Evolutionary conservation across 2,797 vertebrate species (phyloP).

Genomic region (Cirrhinus mrigala): DNA sequence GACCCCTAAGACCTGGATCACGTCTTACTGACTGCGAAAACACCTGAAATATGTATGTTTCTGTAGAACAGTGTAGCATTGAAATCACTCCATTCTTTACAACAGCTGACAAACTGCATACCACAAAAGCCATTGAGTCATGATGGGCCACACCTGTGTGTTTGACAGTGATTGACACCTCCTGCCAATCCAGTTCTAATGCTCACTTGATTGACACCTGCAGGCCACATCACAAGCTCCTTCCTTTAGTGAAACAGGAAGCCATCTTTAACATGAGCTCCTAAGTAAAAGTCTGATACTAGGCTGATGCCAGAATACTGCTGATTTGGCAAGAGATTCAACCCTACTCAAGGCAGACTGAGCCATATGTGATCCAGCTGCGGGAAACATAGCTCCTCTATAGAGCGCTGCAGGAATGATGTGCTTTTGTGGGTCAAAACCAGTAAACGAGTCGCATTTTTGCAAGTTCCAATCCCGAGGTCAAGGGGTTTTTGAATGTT

Average conservation of each 20-base stretch:
- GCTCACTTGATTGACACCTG: not conserved
- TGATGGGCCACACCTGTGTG: slow-evolving; percentile 19
- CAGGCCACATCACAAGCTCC: not conserved
- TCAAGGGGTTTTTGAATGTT: not conserved
- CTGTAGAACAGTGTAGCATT: not conserved
- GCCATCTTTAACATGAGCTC: not conserved
- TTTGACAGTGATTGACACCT: not conserved
- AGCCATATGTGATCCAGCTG: slow-evolving; percentile 24
- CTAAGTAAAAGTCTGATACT: slow-evolving; percentile 26
- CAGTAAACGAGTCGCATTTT: not conserved
- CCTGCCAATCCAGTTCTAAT: slow-evolving; percentile 16
- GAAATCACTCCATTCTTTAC: not conserved
- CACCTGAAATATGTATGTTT: not conserved
- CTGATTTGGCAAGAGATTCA: slow-evolving; percentile 6
- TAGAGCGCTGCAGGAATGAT: not conserved
- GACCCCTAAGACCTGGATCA: not conserved
- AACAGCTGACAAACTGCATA: slow-evolving; percentile 8
- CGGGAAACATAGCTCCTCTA: not conserved
- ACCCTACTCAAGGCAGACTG: not conserved
- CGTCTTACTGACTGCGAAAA: not conserved
- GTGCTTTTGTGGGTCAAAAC: not conserved
- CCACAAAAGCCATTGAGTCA: not conserved
- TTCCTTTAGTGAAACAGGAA: not conserved
- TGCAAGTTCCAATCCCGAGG: not conserved
- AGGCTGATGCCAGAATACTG: not conserved